phyloP scores from a whole-genome alignment of 2,797 vertebrate species.

The Schizopygopsis pylzovi region DNA sequence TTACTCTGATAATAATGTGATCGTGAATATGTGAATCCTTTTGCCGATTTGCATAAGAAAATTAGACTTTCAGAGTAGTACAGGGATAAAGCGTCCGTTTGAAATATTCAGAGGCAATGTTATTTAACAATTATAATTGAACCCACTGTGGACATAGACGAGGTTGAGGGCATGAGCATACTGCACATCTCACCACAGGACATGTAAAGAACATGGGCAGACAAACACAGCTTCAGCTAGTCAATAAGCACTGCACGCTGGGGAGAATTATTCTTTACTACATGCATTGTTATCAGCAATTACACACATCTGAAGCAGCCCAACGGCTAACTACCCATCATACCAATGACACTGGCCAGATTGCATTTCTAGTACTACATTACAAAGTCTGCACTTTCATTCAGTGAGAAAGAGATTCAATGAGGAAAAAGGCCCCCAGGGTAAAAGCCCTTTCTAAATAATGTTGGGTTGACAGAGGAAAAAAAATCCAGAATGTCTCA shows the following conservation, averaged over 20 bases:
- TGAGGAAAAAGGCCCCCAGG: not conserved
- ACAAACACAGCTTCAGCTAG: slow-evolving; percentile 10
- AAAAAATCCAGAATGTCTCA: not conserved
- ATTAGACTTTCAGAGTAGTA: slow-evolving; percentile 38
- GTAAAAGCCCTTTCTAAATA: not conserved
- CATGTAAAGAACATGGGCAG: not conserved
- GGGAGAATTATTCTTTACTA: slow-evolving; percentile 27
- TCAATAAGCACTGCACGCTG: slow-evolving; percentile 23
- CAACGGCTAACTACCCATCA: slow-evolving; percentile 22
- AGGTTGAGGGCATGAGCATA: not conserved
- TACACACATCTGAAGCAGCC: slow-evolving; percentile 24
- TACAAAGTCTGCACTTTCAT: slow-evolving; percentile 12
- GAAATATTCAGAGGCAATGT: slow-evolving; percentile 13
- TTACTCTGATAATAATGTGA: slow-evolving; percentile 49
- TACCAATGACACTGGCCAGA: slow-evolving; percentile 25
- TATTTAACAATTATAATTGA: slow-evolving; percentile 45
- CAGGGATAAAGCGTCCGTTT: not conserved
- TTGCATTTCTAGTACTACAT: not conserved
- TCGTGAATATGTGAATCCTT: slow-evolving; percentile 25
- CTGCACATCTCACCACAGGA: not conserved
- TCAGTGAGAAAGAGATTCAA: not conserved
- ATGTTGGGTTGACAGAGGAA: not conserved
- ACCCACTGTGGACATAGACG: slow-evolving; percentile 1
- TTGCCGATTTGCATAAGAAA: slow-evolving; percentile 49
- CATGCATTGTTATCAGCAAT: slow-evolving; percentile 46